Evolutionary conservation across 2,113 vertebrate genomes (phyloP).

Genomic region (Rhabdomys dilectus): DNA sequence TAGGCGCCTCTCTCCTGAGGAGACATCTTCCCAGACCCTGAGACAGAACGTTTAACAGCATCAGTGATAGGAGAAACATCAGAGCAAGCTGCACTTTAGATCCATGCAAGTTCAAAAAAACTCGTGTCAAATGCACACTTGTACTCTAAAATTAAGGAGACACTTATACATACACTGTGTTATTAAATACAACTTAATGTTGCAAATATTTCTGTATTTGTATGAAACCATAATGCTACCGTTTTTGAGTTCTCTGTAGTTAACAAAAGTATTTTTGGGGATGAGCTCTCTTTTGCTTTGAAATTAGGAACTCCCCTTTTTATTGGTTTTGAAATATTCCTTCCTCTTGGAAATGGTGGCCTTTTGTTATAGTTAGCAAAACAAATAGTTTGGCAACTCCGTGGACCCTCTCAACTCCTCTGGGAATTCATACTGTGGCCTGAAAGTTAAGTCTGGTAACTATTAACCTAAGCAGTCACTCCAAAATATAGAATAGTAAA

Average conservation of each 20-base stretch:
- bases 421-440: slow-evolving; percentile 55
- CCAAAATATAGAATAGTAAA: slow-evolving; percentile 19
- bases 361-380: slow-evolving; percentile 70
- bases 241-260: slow-evolving; percentile 33
- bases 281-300: slow-evolving; percentile 65
- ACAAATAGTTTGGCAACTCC: slow-evolving; percentile 55
- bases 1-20: neutral
- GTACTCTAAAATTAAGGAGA: neutral
- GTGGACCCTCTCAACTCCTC: slow-evolving; percentile 1
- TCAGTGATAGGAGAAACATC: slow-evolving; percentile 1
- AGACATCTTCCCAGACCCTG: neutral
- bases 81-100: neutral
- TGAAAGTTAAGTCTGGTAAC: slow-evolving; percentile 51
- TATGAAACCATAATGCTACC: neutral
- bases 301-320: slow-evolving; percentile 61
- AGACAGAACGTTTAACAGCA: neutral
- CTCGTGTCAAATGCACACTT: neutral
- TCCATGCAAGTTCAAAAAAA: neutral
- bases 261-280: slow-evolving; percentile 63
- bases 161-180: neutral
- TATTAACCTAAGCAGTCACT: slow-evolving; percentile 32
- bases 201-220: slow-evolving; percentile 24
- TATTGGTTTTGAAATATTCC: slow-evolving; percentile 68
- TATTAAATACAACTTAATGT: slow-evolving; percentile 24
- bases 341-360: slow-evolving; percentile 66